Base-by-base conservation (phyloP, 2,113 vertebrate genomes). In the Aegotheles bennettii region DNA sequence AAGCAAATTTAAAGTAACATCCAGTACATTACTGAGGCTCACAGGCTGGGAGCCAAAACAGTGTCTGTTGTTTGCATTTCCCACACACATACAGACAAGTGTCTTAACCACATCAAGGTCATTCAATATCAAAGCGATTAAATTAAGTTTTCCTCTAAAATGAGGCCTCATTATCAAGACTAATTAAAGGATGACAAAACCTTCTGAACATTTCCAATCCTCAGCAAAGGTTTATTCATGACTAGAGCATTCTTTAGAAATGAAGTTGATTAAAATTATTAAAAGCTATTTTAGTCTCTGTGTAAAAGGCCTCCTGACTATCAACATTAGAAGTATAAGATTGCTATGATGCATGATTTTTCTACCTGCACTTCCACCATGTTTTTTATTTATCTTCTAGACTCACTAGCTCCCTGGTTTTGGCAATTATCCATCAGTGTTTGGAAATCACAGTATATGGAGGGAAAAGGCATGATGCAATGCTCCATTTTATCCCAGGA, bases 21-120 rank as follows among this genome's bases (percentile, higher is more conserved):
- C 95, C 90, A 93, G 87, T 68, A 91, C 76, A 36, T 91, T 15
- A 73, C 93, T 31, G 80, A 94, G 82, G 86, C 76, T 82, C 88
- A 68, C 82, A 97, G 98, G 97, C 97, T 76, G 43, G 10, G 28
- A 59, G 97, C 97, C 98, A 98, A 96, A 93, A 93, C 31, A 67
- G 63, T 50, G 94, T 94, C 91, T 70, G 93, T 89, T 94, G 97
- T 98, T 98, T 98, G 94, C 95, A 98, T 98, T 98, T 98, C 94
- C 95, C 85, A 97, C 68, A 94, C 79, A 96, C 64, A 91, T 89
- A 95, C 53, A 97, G 96, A 97, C 93, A 85, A 98, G 90, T 94
- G 67, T 95, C 96, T 97, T 94, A 93, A 89, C 75, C 93, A 95
- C 68, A 93, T 74, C 94, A 98, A 98, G 96, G 97, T 98, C 97